phyloP scores from a whole-genome alignment of 2,113 vertebrate species.

The Xyrauchen texanus region DNA sequence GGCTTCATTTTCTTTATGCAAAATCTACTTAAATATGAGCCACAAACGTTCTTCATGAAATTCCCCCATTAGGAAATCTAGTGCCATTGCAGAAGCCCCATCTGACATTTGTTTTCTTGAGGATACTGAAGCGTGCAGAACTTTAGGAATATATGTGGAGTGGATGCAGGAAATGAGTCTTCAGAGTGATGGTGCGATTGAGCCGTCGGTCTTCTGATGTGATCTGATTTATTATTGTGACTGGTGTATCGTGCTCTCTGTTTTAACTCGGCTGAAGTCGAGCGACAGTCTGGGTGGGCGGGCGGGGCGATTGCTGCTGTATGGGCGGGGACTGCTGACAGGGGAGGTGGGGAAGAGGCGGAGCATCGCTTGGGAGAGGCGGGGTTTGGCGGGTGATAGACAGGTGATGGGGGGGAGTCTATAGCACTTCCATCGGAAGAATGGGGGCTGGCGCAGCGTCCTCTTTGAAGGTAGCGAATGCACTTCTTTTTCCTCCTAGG shows the following conservation, averaged over 20 bases:
- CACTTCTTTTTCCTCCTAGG: slow-evolving; percentile 99
- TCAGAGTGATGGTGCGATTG: too few relatives aligned
- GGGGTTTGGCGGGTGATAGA: slow-evolving; percentile 63
- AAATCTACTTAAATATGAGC: too few relatives aligned
- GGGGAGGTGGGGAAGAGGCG: slow-evolving; percentile 59
- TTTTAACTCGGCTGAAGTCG: slow-evolving; percentile 66
- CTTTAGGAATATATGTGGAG: too few relatives aligned
- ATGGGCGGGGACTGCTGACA: slow-evolving; percentile 65
- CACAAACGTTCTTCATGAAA: too few relatives aligned
- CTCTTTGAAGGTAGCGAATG: slow-evolving; percentile 98
- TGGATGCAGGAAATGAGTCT: too few relatives aligned
- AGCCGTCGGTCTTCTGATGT: too few relatives aligned
- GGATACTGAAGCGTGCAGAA: too few relatives aligned
- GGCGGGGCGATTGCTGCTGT: slow-evolving; percentile 64
- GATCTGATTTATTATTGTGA: not conserved
- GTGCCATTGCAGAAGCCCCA: too few relatives aligned
- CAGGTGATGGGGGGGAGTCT: slow-evolving; percentile 78
- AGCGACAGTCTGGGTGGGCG: slow-evolving; percentile 70
- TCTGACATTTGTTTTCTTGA: too few relatives aligned
- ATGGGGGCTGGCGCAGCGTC: slow-evolving; percentile 93
- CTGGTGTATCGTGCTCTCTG: slow-evolving; percentile 32
- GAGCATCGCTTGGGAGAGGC: slow-evolving; percentile 72
- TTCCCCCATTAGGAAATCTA: too few relatives aligned
- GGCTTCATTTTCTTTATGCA: too few relatives aligned
- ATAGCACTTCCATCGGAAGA: slow-evolving; percentile 98